Base-by-base conservation (phyloP, 2,888 invertebrate species). In the Tetropium fuscum region DNA sequence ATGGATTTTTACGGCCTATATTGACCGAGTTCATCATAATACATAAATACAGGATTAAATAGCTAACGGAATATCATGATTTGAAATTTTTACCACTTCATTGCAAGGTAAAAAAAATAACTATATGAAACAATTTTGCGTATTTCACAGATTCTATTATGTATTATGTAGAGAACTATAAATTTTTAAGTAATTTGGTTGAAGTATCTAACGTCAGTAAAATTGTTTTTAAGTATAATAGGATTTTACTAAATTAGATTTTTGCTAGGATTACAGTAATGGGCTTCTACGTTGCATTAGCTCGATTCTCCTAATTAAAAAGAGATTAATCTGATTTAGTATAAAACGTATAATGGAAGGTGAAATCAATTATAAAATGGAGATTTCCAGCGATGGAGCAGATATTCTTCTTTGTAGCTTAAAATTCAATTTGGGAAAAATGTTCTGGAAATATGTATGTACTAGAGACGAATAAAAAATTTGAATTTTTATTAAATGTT, bases 221-320 rank as follows among this genome's bases (percentile, higher is more conserved):
- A 64, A 64, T 66, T 61, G 66, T 63, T 66, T 66, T 56, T 58
- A 48, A 56, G 53, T 44, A 41, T 60, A 65, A 67, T 68, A 53
- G 63, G 61, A 63, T 60, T 61, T 63, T 47, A 15, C 44, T 38
- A 40, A 63, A 62, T 62, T 62, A 64, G 59, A 62, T 53, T 64
- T 55, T 59, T 45, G 36, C 7, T 36, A 34, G 36, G 32, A 38
- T 38, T 15, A 38, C 34, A n/a, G 47, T 47, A 45, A 47, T 36
- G 36, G 38, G 36, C 38, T 16, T 45, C 36, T 45, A 54, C 38
- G 45, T 45, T 55, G 36, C 54, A 55, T 55, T 45, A 55, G 45
- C 20, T 20, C 15, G 34, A 53, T 53, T 34, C 34, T 34, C 34
- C 7, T 34, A 55, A 55, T 55, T 45, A 55, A 47, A 55, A 45